Percentiles rank a stretch among this genome's conserved stretches.
Evolutionary conservation across 2,113 vertebrate species (phyloP).

Genomic region (Nettapus auritus): DNA sequence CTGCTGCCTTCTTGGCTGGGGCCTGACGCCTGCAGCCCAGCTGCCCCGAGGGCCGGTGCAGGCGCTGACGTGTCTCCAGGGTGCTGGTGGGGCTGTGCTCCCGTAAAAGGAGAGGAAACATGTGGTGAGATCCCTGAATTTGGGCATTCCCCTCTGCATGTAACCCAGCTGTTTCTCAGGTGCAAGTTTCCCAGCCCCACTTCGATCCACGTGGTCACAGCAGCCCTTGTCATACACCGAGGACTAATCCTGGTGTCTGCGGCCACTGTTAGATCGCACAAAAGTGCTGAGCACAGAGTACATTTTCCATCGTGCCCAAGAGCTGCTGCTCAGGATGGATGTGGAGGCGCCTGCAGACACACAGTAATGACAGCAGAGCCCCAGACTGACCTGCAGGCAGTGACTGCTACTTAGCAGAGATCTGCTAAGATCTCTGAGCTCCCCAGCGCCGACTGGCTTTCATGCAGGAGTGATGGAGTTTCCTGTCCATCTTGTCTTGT

Average conservation of each 20-base stretch:
- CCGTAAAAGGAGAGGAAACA: background rate
- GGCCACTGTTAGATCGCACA: background rate
- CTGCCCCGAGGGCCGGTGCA: background rate
- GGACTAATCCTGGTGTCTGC: background rate
- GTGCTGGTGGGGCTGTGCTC: background rate
- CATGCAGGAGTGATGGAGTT: background rate
- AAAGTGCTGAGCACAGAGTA: background rate
- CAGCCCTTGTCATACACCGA: fast-evolving
- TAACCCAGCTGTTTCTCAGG: background rate
- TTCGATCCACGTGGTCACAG: background rate
- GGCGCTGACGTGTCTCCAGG: background rate
- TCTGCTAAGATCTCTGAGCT: background rate
- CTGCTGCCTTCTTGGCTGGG: slow-evolving; percentile 28
- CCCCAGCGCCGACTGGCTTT: background rate
- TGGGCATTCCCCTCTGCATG: fast-evolving
- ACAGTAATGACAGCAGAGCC: background rate
- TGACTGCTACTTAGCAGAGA: background rate
- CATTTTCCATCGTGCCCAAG: background rate
- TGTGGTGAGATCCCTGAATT: background rate
- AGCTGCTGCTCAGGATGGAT: background rate
- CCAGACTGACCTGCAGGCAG: background rate
- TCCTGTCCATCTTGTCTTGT: background rate
- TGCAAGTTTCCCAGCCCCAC: background rate
- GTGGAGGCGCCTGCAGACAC: background rate
- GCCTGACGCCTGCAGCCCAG: background rate